These are phyloP conservation scores for Lasioglossum pauxillum DNA, from an alignment of 2,888 invertebrate species.

Conservation along the genomic window DNA sequence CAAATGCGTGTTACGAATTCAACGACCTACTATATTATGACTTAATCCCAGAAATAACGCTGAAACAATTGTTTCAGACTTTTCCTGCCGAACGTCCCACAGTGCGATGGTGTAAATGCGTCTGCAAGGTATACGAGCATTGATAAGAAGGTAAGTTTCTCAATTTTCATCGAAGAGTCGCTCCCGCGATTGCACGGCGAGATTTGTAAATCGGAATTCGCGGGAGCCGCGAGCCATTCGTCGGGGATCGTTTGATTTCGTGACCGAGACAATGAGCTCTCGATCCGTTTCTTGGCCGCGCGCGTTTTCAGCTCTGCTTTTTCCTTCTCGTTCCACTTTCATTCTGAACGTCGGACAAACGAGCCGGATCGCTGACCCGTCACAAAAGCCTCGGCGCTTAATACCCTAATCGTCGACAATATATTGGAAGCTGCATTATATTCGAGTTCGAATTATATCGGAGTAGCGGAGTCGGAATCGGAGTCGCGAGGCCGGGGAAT, in stretches of 20 bases:
- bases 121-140: neutral
- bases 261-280: neutral
- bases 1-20: no score
- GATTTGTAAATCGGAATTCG: neutral
- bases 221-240: neutral
- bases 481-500: slow-evolving; percentile 43
- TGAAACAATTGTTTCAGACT: no score
- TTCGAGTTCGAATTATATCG: slow-evolving; percentile 62
- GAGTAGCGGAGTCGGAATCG: slow-evolving; percentile 9
- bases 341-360: neutral
- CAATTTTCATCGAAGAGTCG: neutral
- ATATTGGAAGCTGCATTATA: slow-evolving; percentile 65
- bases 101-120: neutral
- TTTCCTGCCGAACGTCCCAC: no score
- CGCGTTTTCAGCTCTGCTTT: neutral
- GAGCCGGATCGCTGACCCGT: neutral
- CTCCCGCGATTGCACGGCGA: neutral
- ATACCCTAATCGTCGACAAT: slow-evolving; percentile 63
- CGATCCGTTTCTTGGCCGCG: neutral
- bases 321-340: slow-evolving; percentile 1
- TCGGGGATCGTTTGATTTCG: neutral
- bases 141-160: neutral
- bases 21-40: no score
- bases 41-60: no score
- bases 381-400: slow-evolving; percentile 45